Conservation (phyloP, 1,140 invertebrate species). For the Drosophila sp. region DNA sequence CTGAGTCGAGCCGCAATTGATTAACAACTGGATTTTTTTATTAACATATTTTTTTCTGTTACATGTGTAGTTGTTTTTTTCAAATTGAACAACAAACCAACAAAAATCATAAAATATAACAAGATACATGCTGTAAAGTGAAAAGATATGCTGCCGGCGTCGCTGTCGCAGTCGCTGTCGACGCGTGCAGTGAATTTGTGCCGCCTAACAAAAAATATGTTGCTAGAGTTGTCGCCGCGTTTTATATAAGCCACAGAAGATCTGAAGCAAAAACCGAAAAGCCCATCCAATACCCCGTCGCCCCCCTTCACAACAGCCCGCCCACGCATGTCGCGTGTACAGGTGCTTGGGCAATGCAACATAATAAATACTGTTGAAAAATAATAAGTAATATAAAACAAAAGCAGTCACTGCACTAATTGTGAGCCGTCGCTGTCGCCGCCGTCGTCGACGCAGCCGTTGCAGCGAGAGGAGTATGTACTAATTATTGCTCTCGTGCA, state of each 20-base stretch:
- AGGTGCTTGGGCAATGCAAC: constrained; percentile 54
- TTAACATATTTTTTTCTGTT: constrained; percentile 34
- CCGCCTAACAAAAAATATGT: constrained; percentile 55
- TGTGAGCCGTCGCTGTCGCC: constrained; percentile 28
- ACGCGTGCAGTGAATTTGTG: constrained; percentile 52
- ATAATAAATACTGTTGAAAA: constrained; percentile 34
- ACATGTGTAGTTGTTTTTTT: neutral
- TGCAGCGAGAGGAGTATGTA: constrained; percentile 67
- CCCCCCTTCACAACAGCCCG: neutral
- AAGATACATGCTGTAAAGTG: constrained; percentile 53
- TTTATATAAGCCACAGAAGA: constrained; percentile 24
- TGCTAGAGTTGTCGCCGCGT: constrained; percentile 51
- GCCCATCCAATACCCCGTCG: neutral
- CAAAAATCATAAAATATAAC: constrained; percentile 31
- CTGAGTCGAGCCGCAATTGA: constrained; percentile 19
- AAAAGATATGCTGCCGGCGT: constrained; percentile 56
- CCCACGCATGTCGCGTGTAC: constrained; percentile 53
- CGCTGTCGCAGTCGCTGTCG: constrained; percentile 48
- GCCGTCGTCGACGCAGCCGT: constrained; percentile 36
- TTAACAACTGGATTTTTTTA: constrained; percentile 42
- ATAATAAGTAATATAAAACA: constrained; percentile 31
- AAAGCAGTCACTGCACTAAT: constrained; percentile 43
- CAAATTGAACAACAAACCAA: constrained; percentile 13
- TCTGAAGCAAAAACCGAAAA: neutral
- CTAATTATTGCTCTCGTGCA: constrained; percentile 70